Evolutionary conservation across 1,140 invertebrate species (phyloP).

Genomic region (Caenorhabditis remanei): DNA sequence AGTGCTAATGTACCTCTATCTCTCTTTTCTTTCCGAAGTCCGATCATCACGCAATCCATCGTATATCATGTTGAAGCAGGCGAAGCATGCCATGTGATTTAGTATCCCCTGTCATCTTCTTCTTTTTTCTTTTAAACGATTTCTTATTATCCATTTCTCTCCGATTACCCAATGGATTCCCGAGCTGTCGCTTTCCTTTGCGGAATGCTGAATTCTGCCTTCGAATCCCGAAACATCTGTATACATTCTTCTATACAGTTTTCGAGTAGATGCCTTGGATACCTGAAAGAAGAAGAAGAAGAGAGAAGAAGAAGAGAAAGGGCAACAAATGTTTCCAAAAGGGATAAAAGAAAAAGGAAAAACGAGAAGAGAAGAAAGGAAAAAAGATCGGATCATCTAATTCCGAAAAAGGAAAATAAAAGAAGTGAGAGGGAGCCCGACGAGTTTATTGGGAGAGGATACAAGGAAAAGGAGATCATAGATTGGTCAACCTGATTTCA

Average conservation of each 20-base stretch:
- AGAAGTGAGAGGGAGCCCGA: not conserved
- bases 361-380: conserved; percentile 21
- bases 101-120: not conserved
- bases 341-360: not conserved
- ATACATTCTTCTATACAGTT: no score
- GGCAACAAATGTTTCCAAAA: not conserved
- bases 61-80: conserved; percentile 13
- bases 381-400: not conserved
- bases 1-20: not conserved
- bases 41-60: conserved; percentile 34
- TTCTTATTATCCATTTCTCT: no score
- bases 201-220: no score
- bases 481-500: not conserved
- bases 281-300: not conserved
- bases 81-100: conserved; percentile 35
- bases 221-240: no score
- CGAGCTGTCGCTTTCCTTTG: not conserved
- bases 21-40: not conserved
- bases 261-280: not conserved
- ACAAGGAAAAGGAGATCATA: no score
- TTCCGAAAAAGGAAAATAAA: not conserved
- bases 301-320: no score
- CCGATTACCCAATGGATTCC: not conserved
- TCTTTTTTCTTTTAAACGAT: not conserved
- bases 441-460: no score